Evolutionary conservation across 1,140 invertebrate genomes (phyloP), one percentile per base, ranked within the genome.

Genomic region (Goniozus legneri): DNA sequence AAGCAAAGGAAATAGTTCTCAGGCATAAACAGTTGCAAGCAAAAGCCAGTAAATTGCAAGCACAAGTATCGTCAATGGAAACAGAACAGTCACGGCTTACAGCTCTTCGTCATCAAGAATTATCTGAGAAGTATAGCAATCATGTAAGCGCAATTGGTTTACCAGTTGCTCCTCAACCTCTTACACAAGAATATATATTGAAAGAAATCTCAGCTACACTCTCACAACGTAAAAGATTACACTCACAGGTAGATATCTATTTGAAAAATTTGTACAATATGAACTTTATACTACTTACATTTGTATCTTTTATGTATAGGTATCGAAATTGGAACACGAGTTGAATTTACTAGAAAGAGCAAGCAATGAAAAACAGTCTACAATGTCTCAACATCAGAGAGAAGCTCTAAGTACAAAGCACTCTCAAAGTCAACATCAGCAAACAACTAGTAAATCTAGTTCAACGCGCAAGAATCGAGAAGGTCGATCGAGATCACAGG

Each of bases 1-100:
- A 93, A 72, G 91, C 92, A 19, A 95, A 95, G 71, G 90, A 94
- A 73, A 96, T 97, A 55, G 91, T 95, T 6, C 80, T 90, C 33
- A 78, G 88, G 27, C 92, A 96, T 64, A 95, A 94, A 67, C 91
- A 95, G 60, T 73, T 95, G 14, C 91, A 95, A 76, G 84, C 85
- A 32, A 88, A 91, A 71, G 88, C 87, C 0, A 85, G 84, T 58
- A 87, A 86, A 64, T 73, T 95, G 31, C 88, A 94, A 63, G 80
- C 82, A 14, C 86, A 94, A 77, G 91, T 95, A 32, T 70, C 69
- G 1, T 67, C 75, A 30, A 78, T 86, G 49, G 87, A 90, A 70
- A 80, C 79, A 48, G 87, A 89, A 62, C 86, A 89, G 67, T 79
- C 81, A 20, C 76, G 80, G 59, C 71, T 89, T n/a, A 78, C 85